phyloP scores from a whole-genome alignment of 2,888 invertebrate genomes.

The Stenchaetothrips biformis region DNA sequence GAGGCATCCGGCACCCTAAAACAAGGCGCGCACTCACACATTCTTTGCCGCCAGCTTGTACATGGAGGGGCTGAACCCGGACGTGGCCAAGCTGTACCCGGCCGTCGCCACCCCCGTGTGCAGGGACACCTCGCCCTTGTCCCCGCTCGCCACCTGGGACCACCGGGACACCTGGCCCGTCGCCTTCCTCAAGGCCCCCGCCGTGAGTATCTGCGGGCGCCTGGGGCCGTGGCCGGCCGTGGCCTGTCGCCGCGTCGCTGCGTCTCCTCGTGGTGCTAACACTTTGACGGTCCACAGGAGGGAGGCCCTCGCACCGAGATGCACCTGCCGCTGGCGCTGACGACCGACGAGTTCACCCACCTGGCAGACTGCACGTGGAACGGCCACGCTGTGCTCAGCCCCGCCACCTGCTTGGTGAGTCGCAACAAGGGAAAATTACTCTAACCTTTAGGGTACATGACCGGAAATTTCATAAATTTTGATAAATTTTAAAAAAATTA shows the following conservation, averaged over 20 bases:
- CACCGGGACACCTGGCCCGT: constrained; percentile 53
- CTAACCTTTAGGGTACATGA: no score
- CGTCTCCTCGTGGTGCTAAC: background rate
- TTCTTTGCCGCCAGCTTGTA: constrained; percentile 47
- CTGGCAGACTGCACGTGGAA: background rate
- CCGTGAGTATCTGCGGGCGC: background rate
- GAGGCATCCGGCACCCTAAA: background rate
- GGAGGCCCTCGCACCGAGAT: background rate
- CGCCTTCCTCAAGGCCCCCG: constrained; percentile 9
- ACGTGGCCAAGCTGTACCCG: constrained; percentile 50
- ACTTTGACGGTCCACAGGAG: background rate
- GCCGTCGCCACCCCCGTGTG: constrained; percentile 52
- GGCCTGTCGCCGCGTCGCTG: background rate
- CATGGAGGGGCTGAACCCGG: constrained; percentile 50
- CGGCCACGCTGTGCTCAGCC: background rate
- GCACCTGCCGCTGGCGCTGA: background rate
- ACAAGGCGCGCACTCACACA: background rate
- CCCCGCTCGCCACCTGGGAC: constrained; percentile 55
- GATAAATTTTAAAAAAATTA: no score
- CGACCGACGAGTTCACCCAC: background rate
- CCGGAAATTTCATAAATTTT: no score
- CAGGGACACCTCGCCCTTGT: constrained; percentile 53
- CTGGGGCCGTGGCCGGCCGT: background rate
- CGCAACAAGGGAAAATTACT: no score
- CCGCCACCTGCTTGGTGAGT: background rate